A percentile compares a stretch with the other conserved stretches of the same genome.
Conservation (phyloP, 2,888 invertebrate species). For the Drosophila nigricruria region DNA sequence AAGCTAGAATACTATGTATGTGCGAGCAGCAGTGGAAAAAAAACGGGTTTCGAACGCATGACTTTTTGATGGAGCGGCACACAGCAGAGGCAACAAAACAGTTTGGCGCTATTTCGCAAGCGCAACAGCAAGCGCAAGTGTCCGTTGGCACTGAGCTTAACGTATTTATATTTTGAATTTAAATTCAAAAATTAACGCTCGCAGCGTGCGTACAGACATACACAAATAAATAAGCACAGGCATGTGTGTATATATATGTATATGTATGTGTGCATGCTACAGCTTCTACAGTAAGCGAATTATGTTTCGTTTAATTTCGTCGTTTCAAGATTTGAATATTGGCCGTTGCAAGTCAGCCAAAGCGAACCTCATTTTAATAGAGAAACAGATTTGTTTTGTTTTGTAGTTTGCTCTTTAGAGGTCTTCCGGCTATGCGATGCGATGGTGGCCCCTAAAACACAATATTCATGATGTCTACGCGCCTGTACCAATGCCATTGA, state of each 20-base stretch:
- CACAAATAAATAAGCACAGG: background rate
- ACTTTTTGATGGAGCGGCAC: conserved; percentile 39
- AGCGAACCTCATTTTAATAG: conserved; percentile 15
- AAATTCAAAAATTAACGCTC: conserved; percentile 67
- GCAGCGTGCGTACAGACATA: conserved; percentile 1
- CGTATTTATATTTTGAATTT: conserved; percentile 57
- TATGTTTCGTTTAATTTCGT: conserved; percentile 5
- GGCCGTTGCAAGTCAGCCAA: conserved; percentile 21
- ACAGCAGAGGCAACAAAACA: conserved; percentile 20
- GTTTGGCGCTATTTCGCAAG: conserved; percentile 50
- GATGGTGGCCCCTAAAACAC: conserved; percentile 29
- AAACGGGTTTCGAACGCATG: conserved; percentile 55
- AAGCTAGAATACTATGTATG: conserved; percentile 43
- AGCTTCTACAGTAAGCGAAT: conserved; percentile 23
- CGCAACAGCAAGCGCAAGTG: conserved; percentile 24
- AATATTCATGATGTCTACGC: conserved; percentile 37
- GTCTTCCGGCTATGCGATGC: conserved; percentile 35
- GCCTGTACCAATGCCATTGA: conserved; percentile 64
- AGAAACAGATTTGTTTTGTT: conserved; percentile 16
- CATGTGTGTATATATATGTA: too few species aligned
- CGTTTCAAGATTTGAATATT: conserved; percentile 17
- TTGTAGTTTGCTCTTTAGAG: conserved; percentile 12
- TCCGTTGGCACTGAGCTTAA: conserved; percentile 53
- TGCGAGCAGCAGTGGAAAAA: conserved; percentile 16
- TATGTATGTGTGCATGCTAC: background rate